Conservation (phyloP, 2,797 vertebrate genomes). For the Enteromius afrohamiltoni region DNA sequence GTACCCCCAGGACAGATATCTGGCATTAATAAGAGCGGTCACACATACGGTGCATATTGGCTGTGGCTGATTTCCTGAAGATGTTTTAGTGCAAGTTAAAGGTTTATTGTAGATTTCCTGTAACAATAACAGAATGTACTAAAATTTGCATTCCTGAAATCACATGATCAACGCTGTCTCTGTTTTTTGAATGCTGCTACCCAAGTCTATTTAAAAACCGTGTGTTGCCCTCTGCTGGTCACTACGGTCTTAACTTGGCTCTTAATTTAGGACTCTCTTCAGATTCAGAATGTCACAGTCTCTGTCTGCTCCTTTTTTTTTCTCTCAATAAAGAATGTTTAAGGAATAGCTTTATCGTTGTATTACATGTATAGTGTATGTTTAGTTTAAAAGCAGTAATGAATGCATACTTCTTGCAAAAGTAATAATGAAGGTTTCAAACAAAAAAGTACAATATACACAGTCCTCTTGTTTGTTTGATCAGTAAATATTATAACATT, state of each 20-base stretch:
- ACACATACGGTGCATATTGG: slow-evolving; percentile 36
- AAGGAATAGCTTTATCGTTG: background rate
- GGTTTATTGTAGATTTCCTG: slow-evolving; percentile 48
- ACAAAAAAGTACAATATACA: background rate
- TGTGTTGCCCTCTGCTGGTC: slow-evolving; percentile 67
- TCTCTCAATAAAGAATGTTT: background rate
- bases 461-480: background rate
- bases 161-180: slow-evolving; percentile 52
- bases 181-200: slow-evolving; percentile 27
- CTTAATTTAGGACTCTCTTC: background rate
- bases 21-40: background rate
- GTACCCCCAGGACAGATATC: background rate
- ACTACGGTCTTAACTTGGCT: slow-evolving; percentile 1
- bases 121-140: slow-evolving; percentile 60
- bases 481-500: background rate
- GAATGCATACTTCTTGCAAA: background rate
- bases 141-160: slow-evolving; percentile 56
- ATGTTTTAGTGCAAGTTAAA: slow-evolving; percentile 60
- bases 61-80: slow-evolving; percentile 43
- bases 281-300: background rate
- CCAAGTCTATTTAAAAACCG: slow-evolving; percentile 25
- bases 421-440: background rate
- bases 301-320: background rate
- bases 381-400: background rate
- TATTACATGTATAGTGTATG: background rate